Conservation (phyloP, 2,888 invertebrate species). For the Eudasyphora cyanicolor region DNA sequence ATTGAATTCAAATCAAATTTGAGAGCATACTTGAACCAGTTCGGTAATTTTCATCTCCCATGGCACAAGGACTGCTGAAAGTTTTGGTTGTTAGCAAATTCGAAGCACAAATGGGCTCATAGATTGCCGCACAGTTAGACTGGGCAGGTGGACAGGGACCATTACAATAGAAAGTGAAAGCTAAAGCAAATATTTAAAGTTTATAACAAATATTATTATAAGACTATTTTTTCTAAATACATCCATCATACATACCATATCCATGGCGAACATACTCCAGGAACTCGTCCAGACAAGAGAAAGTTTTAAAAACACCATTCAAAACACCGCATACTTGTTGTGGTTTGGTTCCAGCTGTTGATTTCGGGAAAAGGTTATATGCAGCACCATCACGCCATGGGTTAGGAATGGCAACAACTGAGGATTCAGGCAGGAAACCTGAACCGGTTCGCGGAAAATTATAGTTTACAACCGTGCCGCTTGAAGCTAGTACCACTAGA, state of each 20-base stretch:
- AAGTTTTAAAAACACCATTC: slow-evolving; percentile 35
- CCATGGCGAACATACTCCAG: neutral
- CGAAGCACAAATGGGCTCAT: slow-evolving; percentile 38
- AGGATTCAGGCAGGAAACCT: neutral
- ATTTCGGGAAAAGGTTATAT: too few species aligned
- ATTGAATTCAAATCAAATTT: neutral
- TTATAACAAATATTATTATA: neutral
- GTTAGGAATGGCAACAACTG: neutral
- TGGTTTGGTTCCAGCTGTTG: neutral
- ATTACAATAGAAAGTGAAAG: slow-evolving; percentile 43
- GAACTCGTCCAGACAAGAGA: slow-evolving; percentile 19
- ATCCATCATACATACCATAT: neutral
- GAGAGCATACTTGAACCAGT: slow-evolving; percentile 36
- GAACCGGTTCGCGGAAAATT: neutral
- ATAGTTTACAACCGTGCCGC: too few species aligned
- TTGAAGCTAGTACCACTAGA: too few species aligned
- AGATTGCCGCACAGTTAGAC: neutral
- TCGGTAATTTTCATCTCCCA: slow-evolving; percentile 3
- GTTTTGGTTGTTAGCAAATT: slow-evolving; percentile 8
- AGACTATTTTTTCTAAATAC: neutral
- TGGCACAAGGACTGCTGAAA: slow-evolving; percentile 26
- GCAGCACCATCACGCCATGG: too few species aligned
- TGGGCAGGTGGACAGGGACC: slow-evolving; percentile 32
- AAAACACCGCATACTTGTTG: slow-evolving; percentile 49
- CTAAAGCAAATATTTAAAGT: slow-evolving; percentile 20